These are phyloP conservation scores for Agrilus cyanescens DNA, from an alignment of 2,888 invertebrate genomes.

Conservation along the genomic window DNA sequence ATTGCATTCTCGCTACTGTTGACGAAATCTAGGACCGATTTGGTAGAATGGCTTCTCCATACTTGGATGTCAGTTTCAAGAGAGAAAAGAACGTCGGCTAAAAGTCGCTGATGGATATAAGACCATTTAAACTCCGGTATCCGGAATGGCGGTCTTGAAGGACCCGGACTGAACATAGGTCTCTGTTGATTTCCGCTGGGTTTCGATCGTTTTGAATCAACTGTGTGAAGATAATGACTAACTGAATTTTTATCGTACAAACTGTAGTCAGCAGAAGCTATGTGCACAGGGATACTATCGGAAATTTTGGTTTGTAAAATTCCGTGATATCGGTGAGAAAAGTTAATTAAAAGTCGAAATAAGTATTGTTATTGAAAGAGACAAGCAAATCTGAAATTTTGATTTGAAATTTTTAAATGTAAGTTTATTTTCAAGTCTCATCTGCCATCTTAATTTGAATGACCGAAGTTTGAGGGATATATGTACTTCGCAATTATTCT, in stretches of 20 bases:
- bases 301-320: too few species aligned
- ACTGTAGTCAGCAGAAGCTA: too few species aligned
- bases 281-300: too few species aligned
- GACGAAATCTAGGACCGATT: conserved; percentile 94
- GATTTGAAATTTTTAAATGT: too few species aligned
- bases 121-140: conserved; percentile 99
- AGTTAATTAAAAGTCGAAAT: too few species aligned
- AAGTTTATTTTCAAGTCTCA: too few species aligned
- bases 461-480: too few species aligned
- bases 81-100: conserved; percentile 93
- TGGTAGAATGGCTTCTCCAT: conserved; percentile 86
- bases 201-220: conserved; percentile 47
- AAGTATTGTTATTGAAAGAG: too few species aligned
- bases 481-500: too few species aligned
- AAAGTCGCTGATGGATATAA: conserved; percentile 89
- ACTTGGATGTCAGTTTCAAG: conserved; percentile 95
- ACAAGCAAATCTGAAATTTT: too few species aligned
- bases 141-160: conserved; percentile 89
- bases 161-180: conserved; percentile 89
- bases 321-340: too few species aligned
- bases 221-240: conserved; percentile 5
- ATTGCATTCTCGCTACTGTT: conserved; percentile 98
- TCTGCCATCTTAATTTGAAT: too few species aligned
- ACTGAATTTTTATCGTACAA: not conserved
- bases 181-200: conserved; percentile 52